Conservation (phyloP, 2,888 invertebrate genomes). For the Lymantria dispar region DNA sequence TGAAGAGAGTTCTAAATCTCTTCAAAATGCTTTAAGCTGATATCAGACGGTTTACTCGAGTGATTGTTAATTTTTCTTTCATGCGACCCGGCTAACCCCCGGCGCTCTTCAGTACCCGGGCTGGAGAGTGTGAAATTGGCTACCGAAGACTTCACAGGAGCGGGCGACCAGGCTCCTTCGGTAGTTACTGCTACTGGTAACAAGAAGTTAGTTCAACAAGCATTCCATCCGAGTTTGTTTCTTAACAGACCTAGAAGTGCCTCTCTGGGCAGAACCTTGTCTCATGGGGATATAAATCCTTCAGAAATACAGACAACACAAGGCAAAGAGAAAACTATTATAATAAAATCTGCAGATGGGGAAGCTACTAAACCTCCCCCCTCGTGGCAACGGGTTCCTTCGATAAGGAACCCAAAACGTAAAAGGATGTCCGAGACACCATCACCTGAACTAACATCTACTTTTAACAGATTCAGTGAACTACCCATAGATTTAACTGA, state of each 20-base stretch:
- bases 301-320: background rate
- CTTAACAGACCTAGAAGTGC: background rate
- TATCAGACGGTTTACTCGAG: too few relatives aligned
- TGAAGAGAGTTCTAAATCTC: too few relatives aligned
- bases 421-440: too few relatives aligned
- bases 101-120: background rate
- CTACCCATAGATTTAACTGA: too few relatives aligned
- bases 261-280: background rate
- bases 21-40: too few relatives aligned
- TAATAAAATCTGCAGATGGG: too few relatives aligned
- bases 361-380: background rate
- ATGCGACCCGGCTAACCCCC: background rate
- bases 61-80: too few relatives aligned
- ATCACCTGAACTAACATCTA: too few relatives aligned
- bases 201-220: conserved; percentile 1
- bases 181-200: conserved; percentile 2
- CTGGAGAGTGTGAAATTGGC: background rate
- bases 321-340: background rate
- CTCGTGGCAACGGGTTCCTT: background rate
- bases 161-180: conserved; percentile 1
- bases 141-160: conserved; percentile 3
- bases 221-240: conserved; percentile 3
- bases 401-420: background rate
- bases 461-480: too few relatives aligned
- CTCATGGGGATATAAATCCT: too few relatives aligned